Evolutionary conservation across 2,113 vertebrate species (phyloP), one percentile per base, ranked within the genome.

Genomic region (Oreochromis tanganicae): DNA sequence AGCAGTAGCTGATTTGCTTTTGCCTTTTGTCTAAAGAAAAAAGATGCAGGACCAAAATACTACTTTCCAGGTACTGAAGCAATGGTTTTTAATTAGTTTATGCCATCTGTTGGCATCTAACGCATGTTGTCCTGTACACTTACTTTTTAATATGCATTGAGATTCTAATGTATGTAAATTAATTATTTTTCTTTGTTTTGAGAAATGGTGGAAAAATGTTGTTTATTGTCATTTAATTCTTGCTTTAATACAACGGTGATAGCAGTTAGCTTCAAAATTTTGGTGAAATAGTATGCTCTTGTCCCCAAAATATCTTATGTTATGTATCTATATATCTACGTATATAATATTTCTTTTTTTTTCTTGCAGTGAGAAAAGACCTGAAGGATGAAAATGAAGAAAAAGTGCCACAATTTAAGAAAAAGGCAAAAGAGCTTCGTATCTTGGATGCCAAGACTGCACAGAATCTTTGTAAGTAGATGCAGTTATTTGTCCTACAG

Each of bases 401-500:
- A 91, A 97, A 95, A 91, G 97, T 81, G 55, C 82, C 52, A 1
- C 96, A 97, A 75, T 81, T 97, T 87, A 99, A 98, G 97, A 99
- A 98, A 91, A 99, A 96, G 95, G 95, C 97, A 6, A 99, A 98
- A 89, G 98, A 99, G 92, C 94, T 99, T 50, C 97, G 98, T 80
- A 92, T 99, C 95, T 93, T 99, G 95, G 98, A 99, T 91, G 63
- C 96, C 52, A 99, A 99, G 96, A 97, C 97, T 0, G 98, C 98
- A 5, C 99, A 99, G 92, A 99, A 99, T 93, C 95, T 99, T 12
- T 99, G 99, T 99, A 96, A 95, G 98, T 98, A 92, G 93, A 82
- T 10, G 12, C 8, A 46, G 6, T 19, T 68, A 3, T 85, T 24
- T 88, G 5, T 75, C 50, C 54, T 27, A 19, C 5, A 17, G 4